These are phyloP conservation scores for Chesias legatella DNA, from an alignment of 2,888 invertebrate species.

Conservation along the genomic window DNA sequence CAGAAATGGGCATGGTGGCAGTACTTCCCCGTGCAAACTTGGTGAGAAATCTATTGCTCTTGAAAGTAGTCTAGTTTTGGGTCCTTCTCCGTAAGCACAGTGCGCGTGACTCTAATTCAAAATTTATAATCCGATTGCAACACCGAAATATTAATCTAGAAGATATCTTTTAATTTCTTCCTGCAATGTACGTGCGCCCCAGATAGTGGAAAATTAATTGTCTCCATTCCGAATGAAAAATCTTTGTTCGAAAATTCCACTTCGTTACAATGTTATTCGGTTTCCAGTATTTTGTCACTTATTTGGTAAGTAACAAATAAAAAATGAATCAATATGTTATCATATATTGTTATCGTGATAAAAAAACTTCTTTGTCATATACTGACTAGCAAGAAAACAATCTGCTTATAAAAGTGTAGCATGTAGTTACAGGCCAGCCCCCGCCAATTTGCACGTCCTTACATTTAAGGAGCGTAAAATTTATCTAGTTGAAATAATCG, in stretches of 20 bases:
- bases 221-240: constrained; percentile 5
- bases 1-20: no score
- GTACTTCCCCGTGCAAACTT: no score
- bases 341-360: no score
- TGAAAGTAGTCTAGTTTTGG: background rate
- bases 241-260: constrained; percentile 1
- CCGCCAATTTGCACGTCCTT: constrained; percentile 54
- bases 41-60: no score
- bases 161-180: constrained; percentile 20
- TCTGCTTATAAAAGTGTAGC: constrained; percentile 15
- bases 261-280: constrained; percentile 4
- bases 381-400: constrained; percentile 1
- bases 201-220: constrained; percentile 8
- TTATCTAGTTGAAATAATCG: constrained; percentile 70
- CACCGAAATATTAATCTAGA: constrained; percentile 16
- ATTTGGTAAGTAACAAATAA: background rate
- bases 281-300: constrained; percentile 3
- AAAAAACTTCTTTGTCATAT: no score
- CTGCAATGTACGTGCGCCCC: constrained; percentile 11
- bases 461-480: constrained; percentile 63
- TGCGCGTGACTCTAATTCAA: constrained; percentile 45
- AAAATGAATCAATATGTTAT: no score
- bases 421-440: constrained; percentile 24
- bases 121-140: constrained; percentile 34
- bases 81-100: constrained; percentile 35